Base-by-base conservation (phyloP, 2,888 invertebrate genomes). In the Girardia tigrina region DNA sequence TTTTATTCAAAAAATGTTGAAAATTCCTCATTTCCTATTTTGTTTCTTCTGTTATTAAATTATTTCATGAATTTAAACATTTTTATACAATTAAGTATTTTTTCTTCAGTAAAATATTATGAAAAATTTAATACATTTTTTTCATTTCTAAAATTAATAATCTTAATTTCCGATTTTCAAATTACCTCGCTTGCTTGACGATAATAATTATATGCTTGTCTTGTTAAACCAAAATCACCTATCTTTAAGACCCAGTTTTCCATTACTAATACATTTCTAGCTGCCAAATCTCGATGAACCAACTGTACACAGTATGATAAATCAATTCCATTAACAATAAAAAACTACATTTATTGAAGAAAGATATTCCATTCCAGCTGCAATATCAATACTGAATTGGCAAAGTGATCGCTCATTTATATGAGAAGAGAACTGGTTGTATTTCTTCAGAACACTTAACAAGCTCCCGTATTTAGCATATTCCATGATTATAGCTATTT, bases 331-430 rank as follows among this genome's bases (percentile, higher is more conserved):
- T n/a, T 6, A 2, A 8, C n/a, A 56, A 8, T 12, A 8, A 56
- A 12, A 8, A 20, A n/a, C 2, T 56, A 56, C 56, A 56, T 56
- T 56, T 23, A 56, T n/a, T 8, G 56, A 56, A 20, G 56, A 4
- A 6, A 56, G n/a, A 56, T 56, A 56, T 56, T 56, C 56, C 56
- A 56, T 56, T 56, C 56, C 56, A 56, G 56, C n/a, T 6, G 56
- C 56, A n/a, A 56, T 23, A n/a, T 56, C 56, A n/a, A 56, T 56
- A 8, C 56, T 23, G 23, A 56, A 56, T 56, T 56, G 56, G n/a
- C 56, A 56, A 6, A 56, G 4, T 56, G 23, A 12, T 6, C 4
- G 4, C 23, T 56, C 56, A 56, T 56, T 56, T 6, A 23, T 16
- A n/a, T 16, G 4, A 8, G 56, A 56, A 56, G 56, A 23, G n/a